phyloP scores from a whole-genome alignment of 2,113 vertebrate genomes.

The Puffinus mauretanicus region DNA sequence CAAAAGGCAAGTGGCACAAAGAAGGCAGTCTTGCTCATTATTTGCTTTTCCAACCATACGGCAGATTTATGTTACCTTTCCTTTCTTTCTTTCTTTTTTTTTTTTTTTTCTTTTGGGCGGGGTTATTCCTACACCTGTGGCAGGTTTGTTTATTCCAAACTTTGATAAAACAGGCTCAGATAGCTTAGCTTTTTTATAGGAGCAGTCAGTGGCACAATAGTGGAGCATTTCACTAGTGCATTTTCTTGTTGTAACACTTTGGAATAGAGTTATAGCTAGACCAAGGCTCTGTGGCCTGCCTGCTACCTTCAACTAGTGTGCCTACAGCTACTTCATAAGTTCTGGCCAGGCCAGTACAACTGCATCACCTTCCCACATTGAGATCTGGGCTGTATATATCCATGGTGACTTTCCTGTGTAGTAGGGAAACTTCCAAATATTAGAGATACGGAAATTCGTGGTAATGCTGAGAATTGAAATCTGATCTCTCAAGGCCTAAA shows the following conservation, averaged over 20 bases:
- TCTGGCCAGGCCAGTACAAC: neutral
- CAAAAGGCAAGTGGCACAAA: neutral
- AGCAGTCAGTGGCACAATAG: neutral
- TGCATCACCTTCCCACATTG: neutral
- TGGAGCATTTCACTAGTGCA: neutral
- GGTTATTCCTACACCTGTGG: neutral
- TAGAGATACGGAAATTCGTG: neutral
- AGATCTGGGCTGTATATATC: neutral
- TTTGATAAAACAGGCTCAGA: neutral
- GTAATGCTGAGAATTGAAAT: neutral
- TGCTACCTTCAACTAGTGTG: neutral
- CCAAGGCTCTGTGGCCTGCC: neutral
- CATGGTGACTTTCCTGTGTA: neutral
- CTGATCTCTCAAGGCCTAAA: neutral
- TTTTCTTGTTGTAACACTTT: neutral
- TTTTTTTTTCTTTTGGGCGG: neutral
- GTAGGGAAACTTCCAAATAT: neutral
- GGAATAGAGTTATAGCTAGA: neutral
- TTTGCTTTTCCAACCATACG: neutral
- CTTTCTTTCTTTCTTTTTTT: too few species aligned
- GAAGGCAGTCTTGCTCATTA: neutral
- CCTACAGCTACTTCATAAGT: neutral
- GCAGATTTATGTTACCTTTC: neutral
- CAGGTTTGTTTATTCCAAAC: neutral
- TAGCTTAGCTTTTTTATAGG: neutral